Evolutionary conservation across 1,140 invertebrate genomes (phyloP), one percentile per base, ranked within the genome.

Genomic region (Drosophila kohkoa): DNA sequence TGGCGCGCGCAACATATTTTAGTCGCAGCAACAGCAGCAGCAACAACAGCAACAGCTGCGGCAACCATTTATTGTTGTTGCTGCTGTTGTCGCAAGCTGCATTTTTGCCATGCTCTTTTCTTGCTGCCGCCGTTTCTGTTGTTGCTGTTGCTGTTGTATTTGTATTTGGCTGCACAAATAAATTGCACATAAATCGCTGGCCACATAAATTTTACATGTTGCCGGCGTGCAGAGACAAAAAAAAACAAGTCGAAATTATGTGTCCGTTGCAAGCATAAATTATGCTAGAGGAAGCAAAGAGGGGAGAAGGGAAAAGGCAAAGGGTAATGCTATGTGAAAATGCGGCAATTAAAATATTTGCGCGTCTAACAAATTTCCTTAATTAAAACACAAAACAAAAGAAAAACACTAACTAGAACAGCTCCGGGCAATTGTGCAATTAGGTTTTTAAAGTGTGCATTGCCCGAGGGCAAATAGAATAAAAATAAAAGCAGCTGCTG

Each of bases 131-230:
- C 13, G 25, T 7, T 52, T 11, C 8, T 13, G 28, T n/a, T 52
- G 28, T 7, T 52, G 25, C 8, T 13, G 28, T n/a, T 52, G 28
- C 11, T 32, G 5, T 67, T 57, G 51, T 74, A 70, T 43, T 43
- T 79, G 58, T 79, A 65, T 89, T 89, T 71, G 60, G 65, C 77
- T 89, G 81, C 81, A 81, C 85, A 88, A 88, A 88, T 89, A 88
- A 89, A 88, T 88, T 88, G 85, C 85, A 77, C 85, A 89, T 88
- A 88, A 89, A 89, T 88, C 85, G 83, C 82, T 79, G 77, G 81
- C 71, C 82, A 88, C 83, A 88, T 88, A 88, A 88, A 88, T 88
- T 88, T 81, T 81, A 88, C 83, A 87, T 87, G 77, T 74, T 80
- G 79, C 79, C 83, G 73, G 79, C 76, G 75, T 82, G 80, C 78